These are phyloP conservation scores for Myiagra hebetior DNA, from an alignment of 2,113 vertebrate species.

Conservation along the genomic window DNA sequence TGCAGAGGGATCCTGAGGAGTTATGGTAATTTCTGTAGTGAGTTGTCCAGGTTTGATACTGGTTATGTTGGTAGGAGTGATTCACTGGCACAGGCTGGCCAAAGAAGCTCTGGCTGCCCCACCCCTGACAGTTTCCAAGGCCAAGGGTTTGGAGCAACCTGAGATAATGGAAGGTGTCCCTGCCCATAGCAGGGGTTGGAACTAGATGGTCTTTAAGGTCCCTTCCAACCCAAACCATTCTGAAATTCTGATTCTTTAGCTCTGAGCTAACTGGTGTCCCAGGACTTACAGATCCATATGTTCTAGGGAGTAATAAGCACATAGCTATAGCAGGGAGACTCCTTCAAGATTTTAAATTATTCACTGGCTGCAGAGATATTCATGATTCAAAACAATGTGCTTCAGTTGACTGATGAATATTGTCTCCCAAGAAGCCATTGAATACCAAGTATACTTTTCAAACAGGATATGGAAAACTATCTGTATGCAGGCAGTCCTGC, in stretches of 20 bases:
- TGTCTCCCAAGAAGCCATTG: constrained; percentile 18
- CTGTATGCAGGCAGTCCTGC: not conserved
- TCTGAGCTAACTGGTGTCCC: not conserved
- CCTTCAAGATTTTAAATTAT: not conserved
- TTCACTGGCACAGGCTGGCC: not conserved
- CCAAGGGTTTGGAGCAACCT: not conserved
- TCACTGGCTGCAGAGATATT: not conserved
- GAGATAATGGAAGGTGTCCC: not conserved
- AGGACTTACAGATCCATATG: not conserved
- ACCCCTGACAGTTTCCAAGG: not conserved
- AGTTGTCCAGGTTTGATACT: not conserved
- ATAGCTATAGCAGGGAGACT: not conserved
- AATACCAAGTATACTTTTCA: constrained; percentile 42
- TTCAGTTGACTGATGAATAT: constrained; percentile 12
- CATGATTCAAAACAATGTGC: not conserved
- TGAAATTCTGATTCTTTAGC: not conserved
- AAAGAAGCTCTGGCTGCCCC: not conserved
- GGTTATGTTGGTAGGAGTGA: not conserved
- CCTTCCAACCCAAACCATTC: not conserved
- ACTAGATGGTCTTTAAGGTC: not conserved
- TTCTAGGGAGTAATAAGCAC: not conserved
- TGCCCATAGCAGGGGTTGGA: not conserved
- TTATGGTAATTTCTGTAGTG: not conserved
- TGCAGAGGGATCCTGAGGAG: not conserved
- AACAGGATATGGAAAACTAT: not conserved